phyloP scores from a whole-genome alignment of 1,140 invertebrate species.

The Eupristina koningsbergeri region DNA sequence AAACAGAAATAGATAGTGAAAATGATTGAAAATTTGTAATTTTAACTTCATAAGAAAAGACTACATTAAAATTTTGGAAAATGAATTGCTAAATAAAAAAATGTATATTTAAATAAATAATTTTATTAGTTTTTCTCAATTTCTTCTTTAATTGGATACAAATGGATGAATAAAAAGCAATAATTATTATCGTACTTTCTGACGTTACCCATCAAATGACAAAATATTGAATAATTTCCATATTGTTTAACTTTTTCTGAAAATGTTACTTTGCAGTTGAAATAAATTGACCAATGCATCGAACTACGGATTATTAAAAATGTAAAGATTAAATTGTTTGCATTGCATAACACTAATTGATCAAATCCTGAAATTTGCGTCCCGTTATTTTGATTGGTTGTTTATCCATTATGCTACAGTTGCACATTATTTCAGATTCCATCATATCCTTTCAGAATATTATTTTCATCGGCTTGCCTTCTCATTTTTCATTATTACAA shows the following conservation, averaged over 20 bases:
- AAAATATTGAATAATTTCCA: no score
- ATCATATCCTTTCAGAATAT: conserved; percentile 22
- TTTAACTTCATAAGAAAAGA: not conserved
- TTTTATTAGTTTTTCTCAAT: no score
- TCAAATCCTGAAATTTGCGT: no score
- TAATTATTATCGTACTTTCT: no score
- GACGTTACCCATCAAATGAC: no score
- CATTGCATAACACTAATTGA: not conserved
- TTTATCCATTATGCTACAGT: not conserved
- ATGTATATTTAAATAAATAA: no score
- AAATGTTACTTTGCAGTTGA: not conserved
- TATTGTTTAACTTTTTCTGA: no score
- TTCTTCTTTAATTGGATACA: no score
- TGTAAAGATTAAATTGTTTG: not conserved
- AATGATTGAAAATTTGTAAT: conserved; percentile 5
- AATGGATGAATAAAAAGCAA: no score
- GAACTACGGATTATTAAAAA: not conserved
- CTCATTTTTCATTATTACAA: conserved; percentile 48
- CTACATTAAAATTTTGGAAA: no score
- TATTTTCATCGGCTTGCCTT: not conserved
- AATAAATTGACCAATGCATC: not conserved
- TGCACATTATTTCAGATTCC: not conserved
- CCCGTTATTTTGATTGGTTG: not conserved
- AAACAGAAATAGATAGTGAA: not conserved
- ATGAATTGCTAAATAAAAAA: no score